phyloP scores from a whole-genome alignment of 2,888 invertebrate genomes.

The Tetheella fluctuosa region DNA sequence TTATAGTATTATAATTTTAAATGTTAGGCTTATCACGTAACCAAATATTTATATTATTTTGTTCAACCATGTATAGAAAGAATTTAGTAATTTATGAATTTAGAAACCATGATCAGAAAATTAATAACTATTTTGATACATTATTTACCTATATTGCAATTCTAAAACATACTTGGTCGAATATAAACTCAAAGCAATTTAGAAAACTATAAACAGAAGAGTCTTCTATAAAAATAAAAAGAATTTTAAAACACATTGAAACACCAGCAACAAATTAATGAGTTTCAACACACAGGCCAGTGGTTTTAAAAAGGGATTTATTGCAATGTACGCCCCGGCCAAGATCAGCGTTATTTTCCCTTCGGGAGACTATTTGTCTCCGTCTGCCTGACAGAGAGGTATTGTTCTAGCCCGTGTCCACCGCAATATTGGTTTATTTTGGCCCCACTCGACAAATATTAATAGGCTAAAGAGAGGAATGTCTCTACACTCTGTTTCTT shows the following conservation, averaged over 20 bases:
- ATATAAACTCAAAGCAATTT: neutral
- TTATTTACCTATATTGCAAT: too few relatives aligned
- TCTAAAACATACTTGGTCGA: too few relatives aligned
- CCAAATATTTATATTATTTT: too few relatives aligned
- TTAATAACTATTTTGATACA: too few relatives aligned
- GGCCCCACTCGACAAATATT: conserved; percentile 51
- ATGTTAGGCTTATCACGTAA: too few relatives aligned
- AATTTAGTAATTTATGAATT: too few relatives aligned
- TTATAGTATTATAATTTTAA: neutral
- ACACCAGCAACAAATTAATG: neutral
- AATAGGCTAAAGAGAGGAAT: conserved; percentile 53
- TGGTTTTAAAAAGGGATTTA: conserved; percentile 49
- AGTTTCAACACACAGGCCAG: conserved; percentile 20
- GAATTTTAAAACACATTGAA: neutral
- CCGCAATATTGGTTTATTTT: conserved; percentile 71
- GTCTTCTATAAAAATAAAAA: neutral
- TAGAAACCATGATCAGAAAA: too few relatives aligned
- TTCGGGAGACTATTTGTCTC: conserved; percentile 67
- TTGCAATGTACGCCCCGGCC: conserved; percentile 31
- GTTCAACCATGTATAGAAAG: too few relatives aligned
- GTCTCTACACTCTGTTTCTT: neutral
- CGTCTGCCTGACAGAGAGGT: conserved; percentile 69
- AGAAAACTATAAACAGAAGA: neutral
- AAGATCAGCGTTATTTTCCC: conserved; percentile 34
- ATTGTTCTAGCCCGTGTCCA: conserved; percentile 69